These are phyloP conservation scores for Drosophila dives DNA, from an alignment of 2,888 invertebrate species.

Conservation along the genomic window DNA sequence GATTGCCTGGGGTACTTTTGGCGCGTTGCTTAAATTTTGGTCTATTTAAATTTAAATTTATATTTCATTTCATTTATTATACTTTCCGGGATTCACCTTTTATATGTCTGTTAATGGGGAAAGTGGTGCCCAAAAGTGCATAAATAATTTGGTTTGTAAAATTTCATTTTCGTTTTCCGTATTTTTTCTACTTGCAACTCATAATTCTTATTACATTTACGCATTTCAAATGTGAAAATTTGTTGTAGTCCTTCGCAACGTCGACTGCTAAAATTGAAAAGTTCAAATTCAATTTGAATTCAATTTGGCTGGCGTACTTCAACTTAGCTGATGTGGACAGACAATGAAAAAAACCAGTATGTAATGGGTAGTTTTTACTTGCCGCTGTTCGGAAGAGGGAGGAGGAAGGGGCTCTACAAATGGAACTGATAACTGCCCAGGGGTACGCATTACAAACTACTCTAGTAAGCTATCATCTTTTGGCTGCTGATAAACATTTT, in stretches of 20 bases:
- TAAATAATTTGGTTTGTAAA: slow-evolving; percentile 76
- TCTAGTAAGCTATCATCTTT: neutral
- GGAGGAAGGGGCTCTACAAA: neutral
- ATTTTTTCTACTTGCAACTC: slow-evolving; percentile 43
- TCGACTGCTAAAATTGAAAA: slow-evolving; percentile 81
- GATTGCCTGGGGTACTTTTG: slow-evolving; percentile 44
- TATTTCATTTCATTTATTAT: slow-evolving; percentile 69
- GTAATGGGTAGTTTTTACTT: slow-evolving; percentile 65
- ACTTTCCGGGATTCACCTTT: slow-evolving; percentile 33
- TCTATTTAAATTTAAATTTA: slow-evolving; percentile 67
- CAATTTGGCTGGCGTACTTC: slow-evolving; percentile 77
- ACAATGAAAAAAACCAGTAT: slow-evolving; percentile 43
- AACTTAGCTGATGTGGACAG: slow-evolving; percentile 57
- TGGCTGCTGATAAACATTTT: slow-evolving; percentile 1
- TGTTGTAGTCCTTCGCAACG: slow-evolving; percentile 26
- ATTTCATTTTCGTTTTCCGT: slow-evolving; percentile 67
- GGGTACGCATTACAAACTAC: neutral
- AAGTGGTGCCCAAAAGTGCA: slow-evolving; percentile 73
- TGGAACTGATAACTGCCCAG: slow-evolving; percentile 6
- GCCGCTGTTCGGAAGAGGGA: slow-evolving; percentile 12
- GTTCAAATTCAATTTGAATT: slow-evolving; percentile 85
- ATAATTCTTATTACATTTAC: slow-evolving; percentile 75
- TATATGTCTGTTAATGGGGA: slow-evolving; percentile 54
- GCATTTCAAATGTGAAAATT: slow-evolving; percentile 68
- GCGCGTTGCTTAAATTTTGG: slow-evolving; percentile 44